Conservation (phyloP, 2,113 vertebrate species). For the Arizona elegans region DNA sequence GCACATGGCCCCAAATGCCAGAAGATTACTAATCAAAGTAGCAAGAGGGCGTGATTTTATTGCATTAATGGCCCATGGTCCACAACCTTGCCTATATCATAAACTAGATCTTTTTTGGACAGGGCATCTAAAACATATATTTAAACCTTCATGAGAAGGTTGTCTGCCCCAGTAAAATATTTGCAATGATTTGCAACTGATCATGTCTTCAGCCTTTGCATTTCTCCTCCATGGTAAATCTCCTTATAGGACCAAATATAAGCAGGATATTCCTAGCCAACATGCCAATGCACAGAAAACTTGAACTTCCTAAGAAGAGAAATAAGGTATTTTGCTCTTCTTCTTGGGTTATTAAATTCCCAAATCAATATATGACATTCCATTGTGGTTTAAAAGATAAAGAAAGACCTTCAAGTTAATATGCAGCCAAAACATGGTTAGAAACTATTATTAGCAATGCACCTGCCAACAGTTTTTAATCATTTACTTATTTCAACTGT, state of each 20-base stretch:
- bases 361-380: neutral
- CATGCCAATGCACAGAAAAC: neutral
- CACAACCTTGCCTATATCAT: neutral
- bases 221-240: neutral
- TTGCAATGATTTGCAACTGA: neutral
- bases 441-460: neutral
- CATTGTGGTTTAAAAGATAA: neutral
- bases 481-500: neutral
- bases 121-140: neutral
- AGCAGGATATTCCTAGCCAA: neutral
- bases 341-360: neutral
- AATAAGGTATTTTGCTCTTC: neutral
- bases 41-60: neutral
- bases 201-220: neutral
- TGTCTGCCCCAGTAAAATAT: neutral
- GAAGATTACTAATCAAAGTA: neutral
- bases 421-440: neutral
- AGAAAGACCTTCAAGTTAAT: neutral
- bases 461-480: neutral
- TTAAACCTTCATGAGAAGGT: neutral
- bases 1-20: neutral
- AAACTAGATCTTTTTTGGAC: neutral
- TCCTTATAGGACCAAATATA: neutral
- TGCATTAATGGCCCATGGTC: neutral
- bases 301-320: neutral